phyloP scores from a whole-genome alignment of 2,797 vertebrate species.

The Mus spretus region DNA sequence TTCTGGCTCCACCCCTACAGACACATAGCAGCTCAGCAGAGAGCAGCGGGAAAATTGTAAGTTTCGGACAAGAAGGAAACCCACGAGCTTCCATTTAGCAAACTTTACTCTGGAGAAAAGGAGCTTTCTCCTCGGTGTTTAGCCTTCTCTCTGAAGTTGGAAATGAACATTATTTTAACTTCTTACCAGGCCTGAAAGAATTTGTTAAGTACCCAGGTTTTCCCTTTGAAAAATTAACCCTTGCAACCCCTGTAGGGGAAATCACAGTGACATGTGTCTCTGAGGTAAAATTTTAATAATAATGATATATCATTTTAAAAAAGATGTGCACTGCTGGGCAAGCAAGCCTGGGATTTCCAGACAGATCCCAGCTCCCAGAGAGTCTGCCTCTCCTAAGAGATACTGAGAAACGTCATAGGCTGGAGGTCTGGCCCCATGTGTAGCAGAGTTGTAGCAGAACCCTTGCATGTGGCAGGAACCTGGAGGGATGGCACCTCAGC shows the following conservation, averaged over 20 bases:
- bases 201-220: conserved; percentile 73
- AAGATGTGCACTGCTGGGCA: conserved; percentile 73
- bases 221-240: conserved; percentile 79
- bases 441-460: neutral
- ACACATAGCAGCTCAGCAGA: neutral
- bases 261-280: conserved; percentile 62
- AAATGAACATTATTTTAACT: conserved; percentile 50
- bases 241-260: conserved; percentile 75
- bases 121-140: neutral
- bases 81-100: neutral
- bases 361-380: conserved; percentile 55
- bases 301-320: neutral
- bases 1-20: neutral
- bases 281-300: conserved; percentile 21
- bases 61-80: neutral
- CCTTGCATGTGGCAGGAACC: neutral
- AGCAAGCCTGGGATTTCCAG: conserved; percentile 31
- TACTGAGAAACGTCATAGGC: neutral
- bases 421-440: neutral
- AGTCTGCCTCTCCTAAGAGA: neutral
- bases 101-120: neutral
- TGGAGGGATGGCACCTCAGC: neutral
- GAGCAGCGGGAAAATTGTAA: neutral
- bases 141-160: neutral
- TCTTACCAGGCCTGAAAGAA: conserved; percentile 50